Evolutionary conservation across 2,888 invertebrate genomes (phyloP), one percentile per base, ranked within the genome.

Genomic region (Ichneumon xanthorius): DNA sequence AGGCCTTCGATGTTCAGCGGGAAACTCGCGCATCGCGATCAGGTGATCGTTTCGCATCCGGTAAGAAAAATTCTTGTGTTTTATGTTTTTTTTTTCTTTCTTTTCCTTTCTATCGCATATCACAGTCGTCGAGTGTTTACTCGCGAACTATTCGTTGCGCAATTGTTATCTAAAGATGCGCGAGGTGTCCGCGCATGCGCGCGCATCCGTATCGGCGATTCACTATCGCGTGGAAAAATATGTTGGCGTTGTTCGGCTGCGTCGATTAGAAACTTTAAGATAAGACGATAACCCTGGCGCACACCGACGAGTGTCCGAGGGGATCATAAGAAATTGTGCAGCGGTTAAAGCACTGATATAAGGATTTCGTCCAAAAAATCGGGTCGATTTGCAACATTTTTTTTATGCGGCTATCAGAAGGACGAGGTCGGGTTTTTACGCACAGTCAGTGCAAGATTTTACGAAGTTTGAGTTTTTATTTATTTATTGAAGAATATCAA

Each of bases 41-140:
- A 97, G 95, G 95, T 97, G 45, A 95, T 98, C 72, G 98, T 99
- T 16, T 97, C 98, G 0, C 99, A 99, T 94, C 99, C 99, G n/a
- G 96, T 96, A 92, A 92, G 94, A 92, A 78, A 22, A 40, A 16
- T 55, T 45, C 16, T 9, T 65, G 11, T 14, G 14, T 16, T 45
- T 26, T 26, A 26, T 26, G 3, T 26, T 26, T 26, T 50, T 30
- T 48, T 68, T 19, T 65, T 22, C 0, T 48, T 22, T 45, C 40
- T 19, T 2, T 11, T 45, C 16, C 16, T 5, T 45, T 14, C 14
- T 45, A 11, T 19, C 16, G 11, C 40, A 1, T 71, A 70, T 79
- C 50, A n/a, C 14, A 5, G n/a, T 26, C 48, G n/a, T 76, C 30
- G 30, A 71, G 65, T 33, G 50, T 55, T 55, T 33, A 48, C 77